These are phyloP conservation scores for Forbesichthys agassizii DNA, from an alignment of 2,113 vertebrate genomes.

Conservation along the genomic window DNA sequence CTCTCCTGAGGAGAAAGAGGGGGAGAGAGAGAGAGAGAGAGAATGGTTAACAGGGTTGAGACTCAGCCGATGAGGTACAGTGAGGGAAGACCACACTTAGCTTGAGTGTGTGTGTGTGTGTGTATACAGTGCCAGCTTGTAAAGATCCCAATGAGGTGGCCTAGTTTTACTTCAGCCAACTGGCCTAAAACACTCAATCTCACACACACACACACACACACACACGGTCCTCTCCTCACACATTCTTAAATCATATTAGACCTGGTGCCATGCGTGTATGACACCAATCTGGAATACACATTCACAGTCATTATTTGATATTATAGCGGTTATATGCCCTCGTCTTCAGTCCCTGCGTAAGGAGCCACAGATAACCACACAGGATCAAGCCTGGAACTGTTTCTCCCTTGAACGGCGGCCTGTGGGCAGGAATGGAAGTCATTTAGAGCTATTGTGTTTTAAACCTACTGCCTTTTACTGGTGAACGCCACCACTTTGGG, in stretches of 20 bases:
- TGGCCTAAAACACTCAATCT: conserved; percentile 73
- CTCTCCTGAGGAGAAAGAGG: conserved; percentile 26
- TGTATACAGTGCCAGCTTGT: conserved; percentile 58
- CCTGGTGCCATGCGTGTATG: neutral
- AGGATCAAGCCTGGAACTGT: too few species aligned
- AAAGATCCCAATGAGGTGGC: conserved; percentile 30
- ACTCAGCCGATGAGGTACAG: neutral
- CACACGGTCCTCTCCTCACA: neutral
- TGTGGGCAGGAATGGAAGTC: too few species aligned
- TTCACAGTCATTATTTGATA: too few species aligned
- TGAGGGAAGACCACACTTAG: neutral
- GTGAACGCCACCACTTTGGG: too few species aligned
- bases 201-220: conserved; percentile 63
- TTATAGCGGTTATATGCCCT: too few species aligned
- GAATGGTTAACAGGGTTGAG: neutral
- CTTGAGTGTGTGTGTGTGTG: conserved; percentile 79
- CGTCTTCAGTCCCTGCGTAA: too few species aligned
- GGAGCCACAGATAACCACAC: too few species aligned
- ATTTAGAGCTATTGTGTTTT: too few species aligned
- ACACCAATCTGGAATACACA: too few species aligned
- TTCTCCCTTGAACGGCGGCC: too few species aligned
- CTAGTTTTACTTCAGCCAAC: conserved; percentile 42
- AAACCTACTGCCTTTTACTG: too few species aligned
- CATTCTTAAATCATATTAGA: neutral
- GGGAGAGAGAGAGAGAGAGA: neutral